Evolutionary conservation across 2,888 invertebrate genomes (phyloP).

Genomic region (Chrysolina oricalcia): DNA sequence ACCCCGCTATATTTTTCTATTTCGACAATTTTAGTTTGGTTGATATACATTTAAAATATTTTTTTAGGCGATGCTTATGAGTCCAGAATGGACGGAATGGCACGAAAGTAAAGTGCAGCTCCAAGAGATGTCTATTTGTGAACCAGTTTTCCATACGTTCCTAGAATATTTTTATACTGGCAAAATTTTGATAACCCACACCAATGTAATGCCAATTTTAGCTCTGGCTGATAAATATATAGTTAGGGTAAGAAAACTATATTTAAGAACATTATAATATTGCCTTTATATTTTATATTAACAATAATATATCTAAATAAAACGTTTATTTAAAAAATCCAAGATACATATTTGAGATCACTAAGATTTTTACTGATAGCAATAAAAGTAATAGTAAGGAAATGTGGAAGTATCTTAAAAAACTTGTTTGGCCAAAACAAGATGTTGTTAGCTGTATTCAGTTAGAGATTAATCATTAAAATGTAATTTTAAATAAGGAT

Average conservation of each 20-base stretch:
- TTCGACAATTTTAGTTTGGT: background rate
- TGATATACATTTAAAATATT: background rate
- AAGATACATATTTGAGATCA: too few species aligned
- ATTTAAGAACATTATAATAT: too few species aligned
- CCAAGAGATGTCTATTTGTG: conserved; percentile 89
- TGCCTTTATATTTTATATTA: too few species aligned
- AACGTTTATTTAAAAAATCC: too few species aligned
- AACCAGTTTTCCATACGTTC: conserved; percentile 90
- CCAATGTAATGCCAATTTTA: conserved; percentile 89
- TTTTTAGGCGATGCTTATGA: conserved; percentile 92
- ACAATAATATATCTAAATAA: too few species aligned
- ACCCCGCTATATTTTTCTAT: background rate
- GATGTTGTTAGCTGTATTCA: too few species aligned
- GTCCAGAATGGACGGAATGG: conserved; percentile 94
- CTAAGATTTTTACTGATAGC: conserved; percentile 21
- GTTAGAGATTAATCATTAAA: too few species aligned
- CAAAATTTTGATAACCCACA: conserved; percentile 87
- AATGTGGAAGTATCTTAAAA: too few species aligned
- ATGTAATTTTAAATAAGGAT: too few species aligned
- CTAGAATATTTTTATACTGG: conserved; percentile 92
- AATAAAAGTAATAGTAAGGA: background rate
- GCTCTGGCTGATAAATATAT: conserved; percentile 96
- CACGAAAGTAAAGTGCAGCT: conserved; percentile 87
- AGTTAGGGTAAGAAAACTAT: conserved; percentile 79
- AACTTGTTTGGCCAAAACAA: too few species aligned